Evolutionary conservation across 2,888 invertebrate genomes (phyloP).

Genomic region (Brachyptera putata): DNA sequence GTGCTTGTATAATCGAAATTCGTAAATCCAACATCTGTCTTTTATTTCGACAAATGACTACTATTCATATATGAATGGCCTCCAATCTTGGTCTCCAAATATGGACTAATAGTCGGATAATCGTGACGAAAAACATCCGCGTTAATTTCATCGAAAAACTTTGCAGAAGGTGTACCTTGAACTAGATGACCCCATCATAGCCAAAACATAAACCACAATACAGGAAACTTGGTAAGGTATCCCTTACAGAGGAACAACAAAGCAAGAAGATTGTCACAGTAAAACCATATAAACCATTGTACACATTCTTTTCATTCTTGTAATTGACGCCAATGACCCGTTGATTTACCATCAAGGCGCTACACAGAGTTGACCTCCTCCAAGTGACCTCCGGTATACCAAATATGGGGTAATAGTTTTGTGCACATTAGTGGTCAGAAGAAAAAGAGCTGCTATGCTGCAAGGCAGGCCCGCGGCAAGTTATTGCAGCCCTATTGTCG

Average conservation of each 20-base stretch:
- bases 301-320: not conserved
- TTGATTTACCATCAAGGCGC: not conserved
- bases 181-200: not conserved
- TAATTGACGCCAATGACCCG: not conserved
- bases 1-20: not conserved
- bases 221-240: too few species aligned
- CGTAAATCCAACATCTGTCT: not conserved
- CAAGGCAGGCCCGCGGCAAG: not conserved
- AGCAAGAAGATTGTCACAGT: too few species aligned
- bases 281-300: too few species aligned
- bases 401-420: not conserved
- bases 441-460: not conserved
- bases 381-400: not conserved
- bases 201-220: too few species aligned
- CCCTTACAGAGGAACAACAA: too few species aligned
- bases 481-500: too few species aligned
- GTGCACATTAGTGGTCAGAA: not conserved
- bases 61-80: not conserved
- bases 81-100: not conserved
- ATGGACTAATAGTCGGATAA: not conserved
- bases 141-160: not conserved
- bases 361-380: not conserved
- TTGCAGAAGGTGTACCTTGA: not conserved
- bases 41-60: not conserved
- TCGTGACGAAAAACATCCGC: not conserved